These are phyloP conservation scores for Idaea aversata DNA, from an alignment of 2,888 invertebrate species.

Conservation along the genomic window DNA sequence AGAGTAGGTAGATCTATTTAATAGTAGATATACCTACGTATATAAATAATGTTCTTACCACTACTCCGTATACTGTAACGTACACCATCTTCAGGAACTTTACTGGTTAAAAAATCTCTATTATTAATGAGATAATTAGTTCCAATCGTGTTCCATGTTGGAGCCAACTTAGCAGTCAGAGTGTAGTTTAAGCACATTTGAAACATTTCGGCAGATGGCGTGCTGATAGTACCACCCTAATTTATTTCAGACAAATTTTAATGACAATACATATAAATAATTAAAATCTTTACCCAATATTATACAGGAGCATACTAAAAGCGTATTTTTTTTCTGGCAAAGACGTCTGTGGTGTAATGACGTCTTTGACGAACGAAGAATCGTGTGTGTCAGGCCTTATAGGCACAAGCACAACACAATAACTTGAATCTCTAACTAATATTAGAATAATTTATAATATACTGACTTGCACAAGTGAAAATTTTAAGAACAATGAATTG, in stretches of 20 bases:
- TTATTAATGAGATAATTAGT: constrained; percentile 61
- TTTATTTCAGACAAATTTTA: neutral
- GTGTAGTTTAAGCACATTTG: constrained; percentile 67
- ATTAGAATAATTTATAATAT: neutral
- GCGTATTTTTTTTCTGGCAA: neutral
- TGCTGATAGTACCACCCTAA: constrained; percentile 31
- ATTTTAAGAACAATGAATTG: constrained; percentile 60
- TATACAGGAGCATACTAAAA: neutral
- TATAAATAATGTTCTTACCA: constrained; percentile 37
- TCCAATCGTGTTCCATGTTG: constrained; percentile 61
- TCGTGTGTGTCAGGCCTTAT: neutral
- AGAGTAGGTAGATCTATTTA: no score
- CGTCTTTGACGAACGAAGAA: neutral
- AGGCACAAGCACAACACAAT: no score
- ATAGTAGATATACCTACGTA: neutral
- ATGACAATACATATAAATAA: no score
- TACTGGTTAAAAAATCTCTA: constrained; percentile 58
- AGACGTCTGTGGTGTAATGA: neutral
- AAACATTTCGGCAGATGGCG: constrained; percentile 50
- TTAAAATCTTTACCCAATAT: neutral
- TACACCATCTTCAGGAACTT: constrained; percentile 57
- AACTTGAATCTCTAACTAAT: no score
- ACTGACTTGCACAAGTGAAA: constrained; percentile 62
- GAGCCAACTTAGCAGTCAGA: constrained; percentile 65
- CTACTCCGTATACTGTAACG: constrained; percentile 43